A percentile compares a stretch with the other conserved stretches of the same genome.
These are phyloP conservation scores for Conger conger DNA, from an alignment of 2,113 vertebrate genomes.

Conservation along the genomic window DNA sequence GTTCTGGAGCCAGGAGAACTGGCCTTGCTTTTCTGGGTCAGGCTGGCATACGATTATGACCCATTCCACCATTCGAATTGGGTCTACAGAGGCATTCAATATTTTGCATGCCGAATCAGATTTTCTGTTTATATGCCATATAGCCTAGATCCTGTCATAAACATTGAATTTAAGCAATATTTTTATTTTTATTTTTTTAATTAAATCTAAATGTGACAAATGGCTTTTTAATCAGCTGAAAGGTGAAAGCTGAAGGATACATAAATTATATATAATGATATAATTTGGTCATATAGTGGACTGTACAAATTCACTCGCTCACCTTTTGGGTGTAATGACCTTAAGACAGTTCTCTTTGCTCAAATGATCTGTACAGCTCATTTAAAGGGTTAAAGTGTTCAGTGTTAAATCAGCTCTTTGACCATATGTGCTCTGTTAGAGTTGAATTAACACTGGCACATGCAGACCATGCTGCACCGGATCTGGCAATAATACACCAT, in stretches of 20 bases:
- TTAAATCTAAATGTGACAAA: no score
- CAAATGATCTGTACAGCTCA: no score
- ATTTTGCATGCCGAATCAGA: not conserved
- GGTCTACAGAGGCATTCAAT: not conserved
- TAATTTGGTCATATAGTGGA: no score
- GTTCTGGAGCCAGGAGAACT: not conserved
- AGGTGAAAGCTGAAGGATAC: no score
- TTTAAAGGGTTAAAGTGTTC: no score
- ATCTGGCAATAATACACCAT: not conserved
- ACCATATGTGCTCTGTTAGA: no score
- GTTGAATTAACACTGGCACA: no score
- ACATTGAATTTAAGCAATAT: no score
- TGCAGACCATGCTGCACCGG: not conserved
- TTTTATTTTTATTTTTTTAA: no score
- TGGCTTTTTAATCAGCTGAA: no score
- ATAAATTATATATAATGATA: no score
- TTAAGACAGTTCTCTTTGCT: not conserved
- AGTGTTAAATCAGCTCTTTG: no score
- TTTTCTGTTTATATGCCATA: not conserved
- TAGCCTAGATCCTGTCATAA: not conserved
- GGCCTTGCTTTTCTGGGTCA: not conserved
- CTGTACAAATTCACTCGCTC: not conserved
- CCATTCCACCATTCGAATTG: not conserved
- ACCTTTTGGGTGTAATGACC: not conserved
- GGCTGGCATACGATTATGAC: not conserved